These are phyloP conservation scores for Rhingia rostrata DNA, from an alignment of 2,888 invertebrate genomes.

Conservation along the genomic window DNA sequence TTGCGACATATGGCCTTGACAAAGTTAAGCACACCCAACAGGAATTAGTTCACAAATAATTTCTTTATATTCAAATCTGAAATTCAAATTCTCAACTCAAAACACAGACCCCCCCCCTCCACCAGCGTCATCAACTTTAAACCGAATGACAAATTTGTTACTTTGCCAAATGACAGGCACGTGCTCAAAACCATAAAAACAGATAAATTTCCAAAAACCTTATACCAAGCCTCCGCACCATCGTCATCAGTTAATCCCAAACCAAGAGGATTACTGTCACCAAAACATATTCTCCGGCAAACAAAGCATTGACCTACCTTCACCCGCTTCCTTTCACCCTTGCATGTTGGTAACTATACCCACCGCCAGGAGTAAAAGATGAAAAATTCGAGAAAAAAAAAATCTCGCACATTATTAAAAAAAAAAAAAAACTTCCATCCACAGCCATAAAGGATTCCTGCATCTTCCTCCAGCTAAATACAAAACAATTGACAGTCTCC, in stretches of 20 bases:
- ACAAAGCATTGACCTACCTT: slow-evolving; percentile 77
- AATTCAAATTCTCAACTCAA: slow-evolving; percentile 22
- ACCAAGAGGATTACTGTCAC: slow-evolving; percentile 83
- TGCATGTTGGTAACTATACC: slow-evolving; percentile 27
- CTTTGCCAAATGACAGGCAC: slow-evolving; percentile 65
- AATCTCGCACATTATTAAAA: slow-evolving; percentile 64
- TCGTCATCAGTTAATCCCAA: slow-evolving; percentile 80
- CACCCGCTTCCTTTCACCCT: slow-evolving; percentile 54
- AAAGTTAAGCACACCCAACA: slow-evolving; percentile 28
- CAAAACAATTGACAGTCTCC: slow-evolving; percentile 62
- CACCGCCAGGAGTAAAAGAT: slow-evolving; percentile 27
- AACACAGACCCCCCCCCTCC: neutral
- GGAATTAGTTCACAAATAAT: slow-evolving; percentile 39
- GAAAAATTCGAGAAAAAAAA: slow-evolving; percentile 60
- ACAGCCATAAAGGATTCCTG: slow-evolving; percentile 50
- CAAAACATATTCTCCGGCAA: slow-evolving; percentile 81
- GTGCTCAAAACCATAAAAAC: slow-evolving; percentile 65
- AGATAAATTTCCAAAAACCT: slow-evolving; percentile 48
- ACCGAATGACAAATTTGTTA: slow-evolving; percentile 66
- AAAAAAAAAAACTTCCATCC: no score
- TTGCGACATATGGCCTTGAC: slow-evolving; percentile 43
- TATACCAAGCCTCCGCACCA: slow-evolving; percentile 39
- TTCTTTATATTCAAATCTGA: slow-evolving; percentile 56
- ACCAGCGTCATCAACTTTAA: slow-evolving; percentile 6
- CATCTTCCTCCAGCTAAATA: slow-evolving; percentile 18